Conservation (phyloP, 2,113 vertebrate genomes). For the Numenius arquata region DNA sequence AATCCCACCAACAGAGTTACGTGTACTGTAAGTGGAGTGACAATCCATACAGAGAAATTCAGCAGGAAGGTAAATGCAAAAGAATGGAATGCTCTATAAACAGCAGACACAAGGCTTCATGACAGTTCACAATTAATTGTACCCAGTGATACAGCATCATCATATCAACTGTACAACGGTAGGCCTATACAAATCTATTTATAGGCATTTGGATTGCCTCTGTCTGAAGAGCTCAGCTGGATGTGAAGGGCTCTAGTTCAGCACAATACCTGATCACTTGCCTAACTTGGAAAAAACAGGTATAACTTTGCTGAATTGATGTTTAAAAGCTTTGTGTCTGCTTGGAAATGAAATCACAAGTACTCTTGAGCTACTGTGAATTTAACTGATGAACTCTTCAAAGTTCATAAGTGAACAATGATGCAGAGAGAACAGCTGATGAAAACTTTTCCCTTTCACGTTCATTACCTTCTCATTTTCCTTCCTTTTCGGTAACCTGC, state of each 20-base stretch:
- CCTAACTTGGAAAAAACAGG: background rate
- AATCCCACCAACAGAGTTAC: background rate
- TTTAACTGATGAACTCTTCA: background rate
- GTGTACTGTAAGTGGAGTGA: background rate
- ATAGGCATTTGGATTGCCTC: background rate
- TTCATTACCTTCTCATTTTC: conserved; percentile 92
- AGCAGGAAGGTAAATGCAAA: background rate
- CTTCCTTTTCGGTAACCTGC: conserved; percentile 92
- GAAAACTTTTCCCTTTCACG: background rate
- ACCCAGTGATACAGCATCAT: background rate
- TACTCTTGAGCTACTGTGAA: background rate
- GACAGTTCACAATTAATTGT: background rate
- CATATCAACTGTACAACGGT: background rate
- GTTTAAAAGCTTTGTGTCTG: conserved; percentile 44
- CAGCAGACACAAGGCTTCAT: conserved; percentile 38
- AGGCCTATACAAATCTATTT: background rate
- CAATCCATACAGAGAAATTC: background rate
- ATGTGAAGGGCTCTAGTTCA: background rate
- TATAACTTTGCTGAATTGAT: background rate
- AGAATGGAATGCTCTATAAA: background rate
- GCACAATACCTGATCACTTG: background rate
- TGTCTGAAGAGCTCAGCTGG: background rate
- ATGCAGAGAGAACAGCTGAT: background rate
- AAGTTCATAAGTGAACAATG: background rate
- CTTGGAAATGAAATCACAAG: background rate